A percentile compares a stretch with the other conserved stretches of the same genome.
These are phyloP conservation scores for Telmatochromis brachygnathus DNA, from an alignment of 2,113 vertebrate genomes.

Conservation along the genomic window DNA sequence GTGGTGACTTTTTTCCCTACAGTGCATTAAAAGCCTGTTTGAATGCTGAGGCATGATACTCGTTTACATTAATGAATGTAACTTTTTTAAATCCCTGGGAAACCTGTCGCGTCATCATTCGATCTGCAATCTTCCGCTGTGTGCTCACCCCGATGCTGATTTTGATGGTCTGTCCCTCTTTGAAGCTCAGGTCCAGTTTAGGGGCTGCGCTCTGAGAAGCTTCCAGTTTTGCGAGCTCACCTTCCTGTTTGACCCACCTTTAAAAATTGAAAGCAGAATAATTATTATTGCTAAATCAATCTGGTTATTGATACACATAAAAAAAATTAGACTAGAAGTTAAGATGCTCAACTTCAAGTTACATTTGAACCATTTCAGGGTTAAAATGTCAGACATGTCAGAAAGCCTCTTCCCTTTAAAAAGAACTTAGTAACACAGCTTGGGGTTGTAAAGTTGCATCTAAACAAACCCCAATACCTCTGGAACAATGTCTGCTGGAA, in stretches of 20 bases:
- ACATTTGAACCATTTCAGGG: background rate
- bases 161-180: slow-evolving; percentile 97
- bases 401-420: background rate
- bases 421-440: background rate
- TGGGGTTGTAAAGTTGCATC: background rate
- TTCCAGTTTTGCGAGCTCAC: slow-evolving; percentile 81
- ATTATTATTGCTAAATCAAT: background rate
- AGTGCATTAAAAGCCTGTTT: background rate
- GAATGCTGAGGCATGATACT: background rate
- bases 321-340: background rate
- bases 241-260: slow-evolving; percentile 95
- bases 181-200: slow-evolving; percentile 91
- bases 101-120: background rate
- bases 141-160: slow-evolving; percentile 88
- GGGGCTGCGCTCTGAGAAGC: slow-evolving; percentile 72
- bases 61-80: background rate
- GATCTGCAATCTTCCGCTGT: background rate
- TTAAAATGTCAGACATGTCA: background rate
- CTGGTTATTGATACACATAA: background rate
- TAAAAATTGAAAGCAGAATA: background rate
- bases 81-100: background rate
- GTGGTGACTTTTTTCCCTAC: background rate
- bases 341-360: background rate
- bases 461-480: background rate
- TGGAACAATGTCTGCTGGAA: background rate